Conservation (phyloP, 1,140 invertebrate species). For the Leptinotarsa defecta region DNA sequence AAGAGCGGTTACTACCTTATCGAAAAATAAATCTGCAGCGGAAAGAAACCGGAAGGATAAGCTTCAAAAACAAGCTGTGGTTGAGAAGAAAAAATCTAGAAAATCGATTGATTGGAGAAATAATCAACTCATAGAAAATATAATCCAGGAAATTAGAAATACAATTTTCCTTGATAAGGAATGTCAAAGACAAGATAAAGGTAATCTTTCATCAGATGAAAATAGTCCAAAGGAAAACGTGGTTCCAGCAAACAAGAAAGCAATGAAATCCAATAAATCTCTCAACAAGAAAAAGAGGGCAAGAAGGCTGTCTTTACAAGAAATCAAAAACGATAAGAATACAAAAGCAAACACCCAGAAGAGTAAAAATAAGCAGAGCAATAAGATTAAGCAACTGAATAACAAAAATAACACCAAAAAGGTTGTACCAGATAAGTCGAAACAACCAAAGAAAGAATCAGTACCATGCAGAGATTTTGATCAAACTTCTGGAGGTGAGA, state of each 20-base stretch:
- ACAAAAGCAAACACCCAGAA: background rate
- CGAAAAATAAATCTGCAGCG: background rate
- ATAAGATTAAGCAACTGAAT: too few relatives aligned
- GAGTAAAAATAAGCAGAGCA: too few relatives aligned
- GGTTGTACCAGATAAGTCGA: too few relatives aligned
- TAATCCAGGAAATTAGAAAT: constrained; percentile 21
- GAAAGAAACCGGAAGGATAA: background rate
- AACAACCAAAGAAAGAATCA: too few relatives aligned
- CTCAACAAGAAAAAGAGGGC: background rate
- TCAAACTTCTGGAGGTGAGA: too few relatives aligned
- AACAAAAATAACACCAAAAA: too few relatives aligned
- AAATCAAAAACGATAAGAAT: background rate
- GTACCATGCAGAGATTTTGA: too few relatives aligned
- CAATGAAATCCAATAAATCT: background rate
- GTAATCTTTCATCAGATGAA: background rate
- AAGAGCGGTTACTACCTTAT: background rate
- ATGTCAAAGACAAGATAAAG: background rate
- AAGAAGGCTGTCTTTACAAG: background rate
- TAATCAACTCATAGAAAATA: constrained; percentile 15
- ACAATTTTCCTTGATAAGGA: constrained; percentile 3
- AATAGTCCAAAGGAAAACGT: background rate
- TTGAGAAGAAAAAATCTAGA: constrained; percentile 1
- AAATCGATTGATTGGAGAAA: constrained; percentile 10
- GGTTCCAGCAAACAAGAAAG: background rate
- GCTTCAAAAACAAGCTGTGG: constrained; percentile 3